Evolutionary conservation across 2,888 invertebrate genomes (phyloP), one percentile per base, ranked within the genome.

Genomic region (Linnaemya vulpina): DNA sequence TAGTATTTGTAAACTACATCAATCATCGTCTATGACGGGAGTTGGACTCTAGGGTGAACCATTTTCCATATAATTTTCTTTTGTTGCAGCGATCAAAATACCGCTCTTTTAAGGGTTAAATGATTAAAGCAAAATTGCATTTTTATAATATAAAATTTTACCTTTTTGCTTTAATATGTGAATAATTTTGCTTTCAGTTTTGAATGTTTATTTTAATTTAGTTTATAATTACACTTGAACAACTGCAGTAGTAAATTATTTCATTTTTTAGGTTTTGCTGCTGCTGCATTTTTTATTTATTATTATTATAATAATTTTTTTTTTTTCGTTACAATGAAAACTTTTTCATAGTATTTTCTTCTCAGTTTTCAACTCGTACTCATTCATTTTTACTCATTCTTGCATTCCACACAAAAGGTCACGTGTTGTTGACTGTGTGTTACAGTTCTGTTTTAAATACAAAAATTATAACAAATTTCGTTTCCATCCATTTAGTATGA

Each of bases 391-490:
- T 51, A 35, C 62, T 67, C 15, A 38, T 74, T 68, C 38, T 53
- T 70, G 30, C 58, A 55, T 71, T 60, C 17, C 35, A 62, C 55
- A 58, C 65, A 67, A 77, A 82, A 82, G 82, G 82, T 82, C 82
- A 83, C 76, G 76, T 83, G 76, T 53, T 80, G 73, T 67, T 77
- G 71, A 49, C 58, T 75, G 75, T 76, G 68, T 76, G 11, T 71
- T 49, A 51, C 65, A 71, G 75, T 70, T 40, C 63, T 51, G 15
- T 30, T 65, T 25, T 38, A 65, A 73, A 65, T 60, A 38, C n/a
- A 71, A 15, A 43, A 58, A 22, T 67, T 43, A 71, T 74, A 76
- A 40, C 22, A 77, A 77, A 78, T n/a, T 78, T 60, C 53, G 43
- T 70, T 74, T 67, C 13, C 60, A 68, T 74, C 13, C n/a, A 22